A percentile compares a stretch with the other conserved stretches of the same genome.
Conservation (phyloP, 1,140 invertebrate genomes). For the Sitobion miscanthi region DNA sequence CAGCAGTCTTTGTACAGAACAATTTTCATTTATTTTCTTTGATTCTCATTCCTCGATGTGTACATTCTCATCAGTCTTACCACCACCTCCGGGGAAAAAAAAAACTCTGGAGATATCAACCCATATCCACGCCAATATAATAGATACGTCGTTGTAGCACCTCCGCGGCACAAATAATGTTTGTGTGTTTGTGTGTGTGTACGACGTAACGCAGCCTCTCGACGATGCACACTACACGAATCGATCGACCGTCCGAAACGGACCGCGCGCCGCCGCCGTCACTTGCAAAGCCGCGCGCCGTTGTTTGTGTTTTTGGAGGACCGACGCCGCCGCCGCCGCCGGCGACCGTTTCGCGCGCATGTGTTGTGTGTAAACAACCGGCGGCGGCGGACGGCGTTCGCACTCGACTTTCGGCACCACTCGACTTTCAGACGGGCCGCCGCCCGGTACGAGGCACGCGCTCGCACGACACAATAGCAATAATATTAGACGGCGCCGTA, state of each 20-base stretch:
- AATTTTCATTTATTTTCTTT: too few relatives aligned
- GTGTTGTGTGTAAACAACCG: constrained; percentile 31
- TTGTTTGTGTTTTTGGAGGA: constrained; percentile 19
- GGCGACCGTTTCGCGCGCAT: constrained; percentile 14
- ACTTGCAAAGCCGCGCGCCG: neutral
- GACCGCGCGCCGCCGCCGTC: neutral
- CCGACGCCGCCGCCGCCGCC: constrained; percentile 1
- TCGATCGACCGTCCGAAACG: constrained; percentile 35
- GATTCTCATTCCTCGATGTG: too few relatives aligned
- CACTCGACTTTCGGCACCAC: constrained; percentile 28
- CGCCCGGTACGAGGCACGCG: neutral
- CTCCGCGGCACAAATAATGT: neutral
- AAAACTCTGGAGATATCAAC: too few relatives aligned
- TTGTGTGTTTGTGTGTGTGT: neutral
- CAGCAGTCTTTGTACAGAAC: too few relatives aligned
- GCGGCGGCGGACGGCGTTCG: neutral
- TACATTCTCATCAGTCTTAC: too few relatives aligned
- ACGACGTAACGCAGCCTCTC: neutral
- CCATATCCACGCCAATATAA: too few relatives aligned
- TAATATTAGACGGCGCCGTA: neutral
- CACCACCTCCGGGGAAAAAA: too few relatives aligned
- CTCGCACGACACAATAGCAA: neutral
- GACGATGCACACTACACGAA: neutral
- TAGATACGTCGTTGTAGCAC: neutral
- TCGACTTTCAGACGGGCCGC: neutral